A percentile compares a stretch with the other conserved stretches of the same genome.
Evolutionary conservation across 2,797 vertebrate genomes (phyloP).

Genomic region (Gastrophryne carolinensis): DNA sequence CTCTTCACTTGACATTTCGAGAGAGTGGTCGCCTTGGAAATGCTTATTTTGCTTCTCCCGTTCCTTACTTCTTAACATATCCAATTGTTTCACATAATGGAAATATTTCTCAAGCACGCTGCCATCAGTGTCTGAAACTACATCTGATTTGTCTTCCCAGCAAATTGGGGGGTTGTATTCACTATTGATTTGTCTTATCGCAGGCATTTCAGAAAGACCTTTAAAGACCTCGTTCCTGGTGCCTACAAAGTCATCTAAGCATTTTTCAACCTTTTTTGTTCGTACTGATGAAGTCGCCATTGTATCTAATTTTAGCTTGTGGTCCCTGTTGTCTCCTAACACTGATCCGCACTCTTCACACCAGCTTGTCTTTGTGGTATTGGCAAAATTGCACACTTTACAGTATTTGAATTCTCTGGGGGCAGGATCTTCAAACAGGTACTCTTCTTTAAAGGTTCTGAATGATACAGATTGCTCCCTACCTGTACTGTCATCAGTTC

Average conservation of each 20-base stretch:
- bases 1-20: neutral
- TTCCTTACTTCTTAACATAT: constrained; percentile 32
- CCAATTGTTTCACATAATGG: constrained; percentile 59
- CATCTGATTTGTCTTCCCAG: neutral
- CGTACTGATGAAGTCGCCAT: neutral
- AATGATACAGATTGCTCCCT: neutral
- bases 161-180: neutral
- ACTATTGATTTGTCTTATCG: neutral
- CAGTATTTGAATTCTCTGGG: neutral
- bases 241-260: neutral
- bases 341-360: neutral
- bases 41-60: constrained; percentile 3
- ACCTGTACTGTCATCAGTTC: neutral
- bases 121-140: constrained; percentile 12
- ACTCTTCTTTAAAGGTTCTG: neutral
- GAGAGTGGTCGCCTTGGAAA: neutral
- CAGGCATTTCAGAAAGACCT: neutral
- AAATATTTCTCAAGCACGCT: constrained; percentile 65
- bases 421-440: neutral
- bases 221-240: neutral
- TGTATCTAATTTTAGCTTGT: neutral
- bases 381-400: neutral
- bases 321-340: neutral
- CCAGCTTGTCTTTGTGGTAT: neutral
- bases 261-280: neutral